A percentile compares a stretch with the other conserved stretches of the same genome.
Conservation (phyloP, 2,797 vertebrate species). For the Megalops cyprinoides region DNA sequence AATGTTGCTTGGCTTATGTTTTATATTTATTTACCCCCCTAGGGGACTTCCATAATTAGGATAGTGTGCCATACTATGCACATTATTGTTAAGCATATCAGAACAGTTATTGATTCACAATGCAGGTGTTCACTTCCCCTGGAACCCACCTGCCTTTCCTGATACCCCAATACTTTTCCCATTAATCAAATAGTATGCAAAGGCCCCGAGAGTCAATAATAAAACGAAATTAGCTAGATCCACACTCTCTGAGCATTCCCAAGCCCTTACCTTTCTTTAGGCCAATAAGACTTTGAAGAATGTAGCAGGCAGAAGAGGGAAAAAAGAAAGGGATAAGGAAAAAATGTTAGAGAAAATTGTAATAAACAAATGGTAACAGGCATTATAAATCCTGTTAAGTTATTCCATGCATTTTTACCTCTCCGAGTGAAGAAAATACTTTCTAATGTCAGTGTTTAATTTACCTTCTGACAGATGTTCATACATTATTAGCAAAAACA, state of each 20-base stretch:
- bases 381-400: no score
- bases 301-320: neutral
- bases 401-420: no score
- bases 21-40: conserved; percentile 38
- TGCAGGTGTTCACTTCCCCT: neutral
- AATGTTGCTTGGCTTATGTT: neutral
- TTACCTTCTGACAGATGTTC: no score
- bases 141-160: neutral
- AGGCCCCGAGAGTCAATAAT: neutral
- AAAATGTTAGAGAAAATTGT: no score
- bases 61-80: neutral
- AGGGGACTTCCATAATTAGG: neutral
- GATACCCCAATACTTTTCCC: neutral
- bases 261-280: neutral
- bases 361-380: no score
- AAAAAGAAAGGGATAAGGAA: neutral
- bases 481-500: no score
- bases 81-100: neutral
- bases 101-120: neutral
- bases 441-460: no score
- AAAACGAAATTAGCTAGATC: neutral
- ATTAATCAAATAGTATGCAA: neutral
- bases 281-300: neutral
- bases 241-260: neutral
- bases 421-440: no score